phyloP scores from a whole-genome alignment of 64 coral and sea anemone species.

The Porites lutea region DNA sequence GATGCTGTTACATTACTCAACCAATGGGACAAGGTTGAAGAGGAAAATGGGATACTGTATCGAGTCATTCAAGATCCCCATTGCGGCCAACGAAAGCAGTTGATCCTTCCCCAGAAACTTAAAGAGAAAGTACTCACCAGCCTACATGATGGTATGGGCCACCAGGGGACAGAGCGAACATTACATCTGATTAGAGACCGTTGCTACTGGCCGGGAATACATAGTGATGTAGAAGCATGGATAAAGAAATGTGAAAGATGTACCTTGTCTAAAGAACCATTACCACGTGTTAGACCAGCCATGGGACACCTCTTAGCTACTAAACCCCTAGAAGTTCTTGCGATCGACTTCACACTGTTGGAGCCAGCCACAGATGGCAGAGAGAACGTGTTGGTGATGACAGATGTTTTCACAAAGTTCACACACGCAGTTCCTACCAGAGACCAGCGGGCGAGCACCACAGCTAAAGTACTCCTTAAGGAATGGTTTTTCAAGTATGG shows the following conservation, averaged over 20 bases:
- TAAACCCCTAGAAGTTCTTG: slow-evolving; percentile 17
- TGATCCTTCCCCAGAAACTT: slow-evolving; percentile 19
- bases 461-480: slow-evolving; percentile 59
- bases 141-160: slow-evolving; percentile 38
- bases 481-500: slow-evolving; percentile 79
- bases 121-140: slow-evolving; percentile 30
- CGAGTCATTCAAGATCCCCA: slow-evolving; percentile 37
- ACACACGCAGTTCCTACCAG: slow-evolving; percentile 39
- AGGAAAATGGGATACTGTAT: slow-evolving; percentile 38
- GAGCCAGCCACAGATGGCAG: slow-evolving; percentile 10
- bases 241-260: slow-evolving; percentile 42
- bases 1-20: slow-evolving; percentile 7
- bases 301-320: slow-evolving; percentile 5
- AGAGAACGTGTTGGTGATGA: slow-evolving; percentile 51
- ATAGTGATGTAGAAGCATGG: slow-evolving; percentile 31
- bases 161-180: slow-evolving; percentile 62
- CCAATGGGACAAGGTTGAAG: slow-evolving; percentile 32
- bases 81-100: slow-evolving; percentile 14
- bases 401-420: slow-evolving; percentile 43
- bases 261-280: slow-evolving; percentile 33
- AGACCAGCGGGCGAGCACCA: slow-evolving; percentile 56
- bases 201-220: slow-evolving; percentile 44
- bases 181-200: slow-evolving; percentile 36
- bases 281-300: slow-evolving; percentile 28
- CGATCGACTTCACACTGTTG: slow-evolving; percentile 32